Base-by-base conservation (phyloP, 2,888 invertebrate genomes). In the Margaritifera margaritifera region DNA sequence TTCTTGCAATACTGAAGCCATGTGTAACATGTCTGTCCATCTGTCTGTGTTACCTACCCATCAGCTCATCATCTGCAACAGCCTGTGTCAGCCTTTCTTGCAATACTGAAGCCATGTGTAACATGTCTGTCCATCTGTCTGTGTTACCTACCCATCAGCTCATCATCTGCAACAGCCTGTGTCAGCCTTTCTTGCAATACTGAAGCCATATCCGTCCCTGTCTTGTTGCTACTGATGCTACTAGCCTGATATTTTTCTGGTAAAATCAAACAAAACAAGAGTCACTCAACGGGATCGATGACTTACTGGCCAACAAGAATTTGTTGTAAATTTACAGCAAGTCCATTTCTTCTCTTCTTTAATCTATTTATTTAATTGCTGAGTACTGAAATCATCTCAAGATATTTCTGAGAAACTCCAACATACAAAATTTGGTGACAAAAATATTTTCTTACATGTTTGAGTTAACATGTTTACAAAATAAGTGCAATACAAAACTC, bases 161-260 rank as follows among this genome's bases (percentile, higher is more conserved):
- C 72, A 8, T 71, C 65, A 25, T 79, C 80, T 22, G 77, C 72
- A 1, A 78, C 42, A 42, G 42, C 64, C 54, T 72, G 59, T 19
- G 75, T 62, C 54, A 86, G 73, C 51, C 86, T 71, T 58, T 86
- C 85, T 64, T 86, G 86, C 53, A 87, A 66, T 15, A 86, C 81
- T 66, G 78, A 82, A 52, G 85, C 85, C 77, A 85, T 84, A 62
- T 86, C 86, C 60, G 75, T 73, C 6, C 78, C 79, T 52, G 71
- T 57, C 54, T 71, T 80, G 68, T 80, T 79, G 62, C 76, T 80
- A 69, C 84, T 85, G 63, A 83, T 83, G 64, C 84, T 85, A 69
- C 84, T 83, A 15, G 83, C 76, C 22, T 75, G 75, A 62, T 68
- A 80, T 64, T 78, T 71, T 58, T 81, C 80, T 75, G 62, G 3